phyloP scores from a whole-genome alignment of 35 echinoderm and acorn worm genomes.

The Heliocidaris erythrogramma region DNA sequence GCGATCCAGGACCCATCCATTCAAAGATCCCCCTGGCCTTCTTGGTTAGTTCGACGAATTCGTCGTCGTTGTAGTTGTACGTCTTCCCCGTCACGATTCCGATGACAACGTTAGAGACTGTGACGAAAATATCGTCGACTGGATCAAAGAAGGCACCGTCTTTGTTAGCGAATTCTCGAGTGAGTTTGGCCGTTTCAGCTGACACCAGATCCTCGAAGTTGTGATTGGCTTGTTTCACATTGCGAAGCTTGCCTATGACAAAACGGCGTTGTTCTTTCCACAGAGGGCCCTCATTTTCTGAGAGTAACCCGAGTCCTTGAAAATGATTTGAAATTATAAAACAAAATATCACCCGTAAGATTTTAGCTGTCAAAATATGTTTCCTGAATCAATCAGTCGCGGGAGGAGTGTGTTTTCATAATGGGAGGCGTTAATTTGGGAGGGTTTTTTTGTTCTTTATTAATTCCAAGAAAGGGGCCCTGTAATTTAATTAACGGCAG shows the following conservation, averaged over 20 bases:
- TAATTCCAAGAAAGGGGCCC: too few species aligned
- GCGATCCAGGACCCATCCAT: not conserved
- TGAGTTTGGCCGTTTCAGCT: not conserved
- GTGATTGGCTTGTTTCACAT: not conserved
- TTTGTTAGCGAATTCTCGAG: not conserved
- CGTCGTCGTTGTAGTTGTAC: slow-evolving; percentile 20
- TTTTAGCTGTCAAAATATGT: too few species aligned
- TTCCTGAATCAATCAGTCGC: too few species aligned
- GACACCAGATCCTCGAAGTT: slow-evolving; percentile 4
- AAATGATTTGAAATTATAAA: not conserved
- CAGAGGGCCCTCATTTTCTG: slow-evolving; percentile 1
- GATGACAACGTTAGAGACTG: slow-evolving; percentile 19
- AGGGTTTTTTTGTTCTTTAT: too few species aligned
- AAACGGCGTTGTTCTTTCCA: slow-evolving; percentile 37
- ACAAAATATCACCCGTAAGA: too few species aligned
- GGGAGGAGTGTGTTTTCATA: too few species aligned
- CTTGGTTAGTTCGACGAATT: slow-evolving; percentile 9
- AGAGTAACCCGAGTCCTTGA: not conserved
- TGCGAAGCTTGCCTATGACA: not conserved
- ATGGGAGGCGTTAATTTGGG: too few species aligned
- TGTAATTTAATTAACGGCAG: too few species aligned
- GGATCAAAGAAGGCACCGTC: slow-evolving; percentile 4
- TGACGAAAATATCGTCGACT: not conserved
- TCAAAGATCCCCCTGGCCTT: not conserved
- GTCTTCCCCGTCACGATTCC: slow-evolving; percentile 2